phyloP scores from a whole-genome alignment of 2,888 invertebrate species.

The Yponomeuta evonymella region DNA sequence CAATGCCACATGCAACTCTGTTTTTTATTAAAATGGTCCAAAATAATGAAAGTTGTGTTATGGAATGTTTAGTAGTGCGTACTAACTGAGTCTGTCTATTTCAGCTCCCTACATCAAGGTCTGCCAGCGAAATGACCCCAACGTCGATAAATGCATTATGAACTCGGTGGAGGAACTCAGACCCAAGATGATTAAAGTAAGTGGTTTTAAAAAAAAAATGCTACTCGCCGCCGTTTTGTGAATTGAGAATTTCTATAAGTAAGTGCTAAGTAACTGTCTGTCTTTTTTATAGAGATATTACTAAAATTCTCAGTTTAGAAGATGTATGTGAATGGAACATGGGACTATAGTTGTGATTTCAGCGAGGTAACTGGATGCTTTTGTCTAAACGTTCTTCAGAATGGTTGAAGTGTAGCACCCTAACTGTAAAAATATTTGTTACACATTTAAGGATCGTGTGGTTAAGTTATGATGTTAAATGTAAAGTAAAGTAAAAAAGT shows the following conservation, averaged over 20 bases:
- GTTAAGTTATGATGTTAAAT: not conserved
- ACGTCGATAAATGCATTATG: constrained; percentile 78
- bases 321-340: no score
- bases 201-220: constrained; percentile 2
- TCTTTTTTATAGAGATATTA: not conserved
- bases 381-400: no score
- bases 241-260: no score
- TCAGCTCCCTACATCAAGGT: constrained; percentile 80
- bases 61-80: not conserved
- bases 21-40: no score
- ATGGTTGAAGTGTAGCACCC: no score
- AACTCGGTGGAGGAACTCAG: constrained; percentile 77
- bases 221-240: not conserved
- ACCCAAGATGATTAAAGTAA: constrained; percentile 73
- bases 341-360: no score
- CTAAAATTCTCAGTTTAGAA: not conserved
- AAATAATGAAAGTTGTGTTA: no score
- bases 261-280: no score
- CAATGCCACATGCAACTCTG: no score
- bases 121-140: constrained; percentile 78
- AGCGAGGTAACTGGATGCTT: no score
- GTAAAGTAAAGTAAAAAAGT: not conserved
- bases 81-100: constrained; percentile 30
- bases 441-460: not conserved
- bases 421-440: not conserved